These are phyloP conservation scores for Neoitamus cyanurus DNA, from an alignment of 2,888 invertebrate species.

Conservation along the genomic window DNA sequence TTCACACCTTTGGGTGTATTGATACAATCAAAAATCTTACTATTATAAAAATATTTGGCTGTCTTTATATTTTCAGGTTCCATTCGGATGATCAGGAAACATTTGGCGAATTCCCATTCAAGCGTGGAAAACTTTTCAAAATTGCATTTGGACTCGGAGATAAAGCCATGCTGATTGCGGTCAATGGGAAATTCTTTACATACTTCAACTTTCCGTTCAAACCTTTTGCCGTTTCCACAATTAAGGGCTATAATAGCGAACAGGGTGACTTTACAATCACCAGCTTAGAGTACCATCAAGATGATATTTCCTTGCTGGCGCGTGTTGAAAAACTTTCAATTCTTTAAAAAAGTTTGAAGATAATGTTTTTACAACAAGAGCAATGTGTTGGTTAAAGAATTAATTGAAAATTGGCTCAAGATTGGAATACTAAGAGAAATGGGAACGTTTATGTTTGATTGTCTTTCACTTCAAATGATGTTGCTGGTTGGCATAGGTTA, in stretches of 20 bases:
- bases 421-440: background rate
- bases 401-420: background rate
- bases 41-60: too few species aligned
- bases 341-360: background rate
- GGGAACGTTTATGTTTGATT: background rate
- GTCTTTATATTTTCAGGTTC: conserved; percentile 56
- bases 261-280: conserved; percentile 62
- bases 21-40: too few species aligned
- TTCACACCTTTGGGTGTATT: too few species aligned
- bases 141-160: conserved; percentile 65
- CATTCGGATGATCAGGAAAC: conserved; percentile 63
- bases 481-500: background rate
- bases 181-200: conserved; percentile 65
- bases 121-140: conserved; percentile 64
- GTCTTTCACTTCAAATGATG: background rate
- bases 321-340: conserved; percentile 62
- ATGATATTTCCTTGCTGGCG: conserved; percentile 60
- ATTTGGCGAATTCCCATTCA: conserved; percentile 65
- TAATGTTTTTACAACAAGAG: background rate
- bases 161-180: conserved; percentile 63
- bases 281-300: conserved; percentile 64
- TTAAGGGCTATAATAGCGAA: conserved; percentile 60
- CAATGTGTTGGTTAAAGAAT: background rate
- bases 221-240: conserved; percentile 62
- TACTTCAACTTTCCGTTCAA: conserved; percentile 64